These are phyloP conservation scores for Drosophila leontia DNA, from an alignment of 1,140 invertebrate species.

Conservation along the genomic window DNA sequence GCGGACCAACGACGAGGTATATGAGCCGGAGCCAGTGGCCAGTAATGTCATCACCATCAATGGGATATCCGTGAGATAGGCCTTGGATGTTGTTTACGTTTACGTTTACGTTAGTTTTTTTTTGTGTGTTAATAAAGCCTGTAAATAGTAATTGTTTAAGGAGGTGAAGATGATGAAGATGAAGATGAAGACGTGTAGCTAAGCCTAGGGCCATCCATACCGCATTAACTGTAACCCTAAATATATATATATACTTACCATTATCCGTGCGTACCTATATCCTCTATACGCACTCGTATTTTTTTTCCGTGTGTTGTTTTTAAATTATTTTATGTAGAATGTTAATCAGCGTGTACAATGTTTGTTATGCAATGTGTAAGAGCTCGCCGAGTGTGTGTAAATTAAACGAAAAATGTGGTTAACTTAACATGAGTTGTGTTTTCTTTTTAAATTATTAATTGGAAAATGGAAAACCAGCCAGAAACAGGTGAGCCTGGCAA, in stretches of 20 bases:
- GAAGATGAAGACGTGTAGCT: constrained; percentile 40
- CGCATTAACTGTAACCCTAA: constrained; percentile 22
- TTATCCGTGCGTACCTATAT: constrained; percentile 23
- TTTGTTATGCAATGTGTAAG: constrained; percentile 80
- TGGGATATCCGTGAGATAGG: constrained; percentile 89
- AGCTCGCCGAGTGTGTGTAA: constrained; percentile 56
- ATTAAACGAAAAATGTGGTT: constrained; percentile 64
- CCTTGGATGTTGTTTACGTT: constrained; percentile 3
- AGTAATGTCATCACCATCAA: constrained; percentile 90
- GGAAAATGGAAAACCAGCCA: background rate
- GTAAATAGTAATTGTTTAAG: constrained; percentile 70
- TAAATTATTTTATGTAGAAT: constrained; percentile 66
- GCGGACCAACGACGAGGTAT: constrained; percentile 88
- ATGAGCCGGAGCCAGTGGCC: constrained; percentile 89
- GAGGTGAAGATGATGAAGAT: background rate
- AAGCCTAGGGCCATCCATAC: constrained; percentile 23
- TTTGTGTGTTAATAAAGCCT: constrained; percentile 56
- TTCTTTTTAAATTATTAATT: constrained; percentile 26
- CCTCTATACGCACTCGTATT: constrained; percentile 41
- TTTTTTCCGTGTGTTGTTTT: constrained; percentile 51
- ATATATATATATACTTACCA: constrained; percentile 20
- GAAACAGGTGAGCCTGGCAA: background rate
- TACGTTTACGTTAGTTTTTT: constrained; percentile 40
- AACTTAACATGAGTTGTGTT: constrained; percentile 23
- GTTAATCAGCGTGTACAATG: constrained; percentile 69